Conservation (phyloP, 2,113 vertebrate species). For the Tinamus guttatus region DNA sequence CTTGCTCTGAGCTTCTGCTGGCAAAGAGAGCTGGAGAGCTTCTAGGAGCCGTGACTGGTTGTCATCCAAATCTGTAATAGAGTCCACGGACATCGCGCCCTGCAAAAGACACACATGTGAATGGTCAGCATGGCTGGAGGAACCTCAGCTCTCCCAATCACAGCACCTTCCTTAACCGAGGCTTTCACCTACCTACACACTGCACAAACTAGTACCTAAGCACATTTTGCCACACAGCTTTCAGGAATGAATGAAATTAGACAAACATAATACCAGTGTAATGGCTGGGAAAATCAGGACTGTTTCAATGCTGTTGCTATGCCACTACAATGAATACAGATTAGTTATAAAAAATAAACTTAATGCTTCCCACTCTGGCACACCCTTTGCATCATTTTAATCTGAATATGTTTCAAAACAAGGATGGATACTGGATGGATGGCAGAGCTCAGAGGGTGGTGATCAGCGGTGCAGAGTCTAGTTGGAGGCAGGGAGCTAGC, state of each 20-base stretch:
- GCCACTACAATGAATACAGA: not conserved
- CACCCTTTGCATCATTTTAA: not conserved
- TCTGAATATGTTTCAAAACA: not conserved
- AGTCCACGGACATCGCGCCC: conserved; percentile 98
- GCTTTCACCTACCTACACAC: not conserved
- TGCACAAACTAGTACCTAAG: not conserved
- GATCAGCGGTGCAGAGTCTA: too few species aligned
- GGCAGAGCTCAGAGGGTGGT: too few species aligned
- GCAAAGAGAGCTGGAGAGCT: conserved; percentile 95
- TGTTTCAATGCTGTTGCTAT: not conserved
- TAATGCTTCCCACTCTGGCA: not conserved
- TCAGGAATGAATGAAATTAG: not conserved
- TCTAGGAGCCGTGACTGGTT: conserved; percentile 94
- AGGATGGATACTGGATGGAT: too few species aligned
- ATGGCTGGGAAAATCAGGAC: not conserved
- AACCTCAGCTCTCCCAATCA: not conserved
- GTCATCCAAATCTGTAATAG: conserved; percentile 97
- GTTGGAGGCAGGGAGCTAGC: too few species aligned
- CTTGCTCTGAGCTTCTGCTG: conserved; percentile 88
- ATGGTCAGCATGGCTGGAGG: not conserved
- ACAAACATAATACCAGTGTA: not conserved
- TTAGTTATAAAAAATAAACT: not conserved
- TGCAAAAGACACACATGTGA: conserved; percentile 65
- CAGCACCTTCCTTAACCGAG: not conserved
- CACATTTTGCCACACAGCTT: not conserved